Conservation (phyloP, 2,888 invertebrate species). For the Tenthredo scrophulariae region DNA sequence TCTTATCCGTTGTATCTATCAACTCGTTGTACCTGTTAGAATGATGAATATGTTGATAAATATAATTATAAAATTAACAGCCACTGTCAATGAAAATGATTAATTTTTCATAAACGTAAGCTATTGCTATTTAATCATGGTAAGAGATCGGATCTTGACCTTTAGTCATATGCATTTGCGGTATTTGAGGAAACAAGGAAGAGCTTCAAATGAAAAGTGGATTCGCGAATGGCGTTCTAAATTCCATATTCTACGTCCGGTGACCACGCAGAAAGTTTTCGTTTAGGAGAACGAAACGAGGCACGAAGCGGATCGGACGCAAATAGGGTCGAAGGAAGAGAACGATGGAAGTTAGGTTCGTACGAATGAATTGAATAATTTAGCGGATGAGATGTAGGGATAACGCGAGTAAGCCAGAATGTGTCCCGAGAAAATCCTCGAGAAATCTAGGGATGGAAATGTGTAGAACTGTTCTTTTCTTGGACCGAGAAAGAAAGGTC, state of each 20-base stretch:
- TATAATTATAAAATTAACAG: not conserved
- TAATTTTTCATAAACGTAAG: not conserved
- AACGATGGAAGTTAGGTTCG: constrained; percentile 42
- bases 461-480: constrained; percentile 11
- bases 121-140: not conserved
- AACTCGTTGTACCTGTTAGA: not conserved
- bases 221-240: not conserved
- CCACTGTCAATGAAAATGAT: not conserved
- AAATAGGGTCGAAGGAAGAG: constrained; percentile 37
- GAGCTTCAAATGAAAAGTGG: constrained; percentile 5
- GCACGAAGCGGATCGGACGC: constrained; percentile 19
- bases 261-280: constrained; percentile 36
- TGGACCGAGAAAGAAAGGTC: constrained; percentile 24
- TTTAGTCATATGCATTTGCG: not conserved
- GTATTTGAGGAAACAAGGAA: not conserved
- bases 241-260: constrained; percentile 25
- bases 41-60: not conserved
- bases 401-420: constrained; percentile 62
- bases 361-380: constrained; percentile 51
- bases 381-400: constrained; percentile 57
- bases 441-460: constrained; percentile 44
- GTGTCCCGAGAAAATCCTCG: constrained; percentile 54
- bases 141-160: not conserved
- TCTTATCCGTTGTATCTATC: not conserved
- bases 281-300: constrained; percentile 33